Base-by-base conservation (phyloP, 2,113 vertebrate species). In the Catharus bicknelli region DNA sequence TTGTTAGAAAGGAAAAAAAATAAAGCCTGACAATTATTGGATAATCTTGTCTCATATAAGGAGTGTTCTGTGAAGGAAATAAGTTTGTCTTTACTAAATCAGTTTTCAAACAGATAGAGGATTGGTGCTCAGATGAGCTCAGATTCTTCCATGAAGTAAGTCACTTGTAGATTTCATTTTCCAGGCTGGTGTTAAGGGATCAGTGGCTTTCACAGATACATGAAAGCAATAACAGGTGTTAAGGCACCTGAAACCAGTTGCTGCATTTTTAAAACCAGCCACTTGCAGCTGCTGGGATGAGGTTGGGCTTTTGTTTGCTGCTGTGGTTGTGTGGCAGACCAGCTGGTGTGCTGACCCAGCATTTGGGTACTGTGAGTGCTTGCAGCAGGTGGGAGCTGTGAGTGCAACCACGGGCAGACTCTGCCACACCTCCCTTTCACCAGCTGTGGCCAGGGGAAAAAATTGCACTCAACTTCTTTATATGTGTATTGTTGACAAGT, bases 321-420 rank as follows among this genome's bases (percentile, higher is more conserved):
- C 0, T 17, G 22, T 40, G 27, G 36, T 2, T 50, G 25, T 27
- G 5, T 0, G 2, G 45, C 42, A 57, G 47, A n/a, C 2, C 9
- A 32, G 36, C 13, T 64, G 3, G 16, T 48, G 64, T 2, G 0
- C n/a, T 17, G 64, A 42, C 38, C 23, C 66, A 73, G 50, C 6
- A 4, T 23, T 48, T 19, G 66, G 13, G 66, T 42, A 3, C 13
- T 0, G 2, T 13, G 23, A 47, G 50, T 5, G 0, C 20, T 57
- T 13, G 32, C 34, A 61, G 63, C 30, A 55, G 40, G 36, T 38
- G 18, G 36, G 2, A 50, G 34, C 61, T 30, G 18, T 26, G 32
- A 42, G 48, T 10, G 0, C 14, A n/a, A 22, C 47, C 20, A 10
- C 10, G 54, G 40, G 34, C n/a, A 45, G 59, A 2, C 18, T 47